Base-by-base conservation (phyloP, 2,797 vertebrate genomes). In the Bufotes viridis region DNA sequence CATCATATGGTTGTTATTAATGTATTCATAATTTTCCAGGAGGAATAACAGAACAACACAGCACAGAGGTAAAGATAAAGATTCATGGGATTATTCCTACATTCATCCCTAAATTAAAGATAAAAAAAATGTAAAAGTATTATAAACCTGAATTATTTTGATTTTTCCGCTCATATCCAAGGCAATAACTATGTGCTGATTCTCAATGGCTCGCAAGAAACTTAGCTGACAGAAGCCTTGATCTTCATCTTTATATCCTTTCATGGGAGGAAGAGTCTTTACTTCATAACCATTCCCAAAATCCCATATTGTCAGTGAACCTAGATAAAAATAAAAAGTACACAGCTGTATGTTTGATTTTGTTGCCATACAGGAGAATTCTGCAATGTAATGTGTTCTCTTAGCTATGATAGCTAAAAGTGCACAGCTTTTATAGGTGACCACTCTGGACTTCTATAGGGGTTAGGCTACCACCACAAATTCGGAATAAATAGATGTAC, bases 231-330 rank as follows among this genome's bases (percentile, higher is more conserved):
- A 82, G n/a, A 95, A 1, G 67, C 15, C 61, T 29, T 87, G 92
- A 5, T 92, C 91, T 3, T 93, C 90, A 7, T 94, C 91, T 8
- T 75, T 91, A 81, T 89, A 91, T 60, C 92, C 81, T 72, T 92
- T 91, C 0, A 49, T 55, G 80, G 91, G 83, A 20, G 85, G 88
- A 82, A 95, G 86, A 3, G 84, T 55, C 91, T 94, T 95, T 82
- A 93, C 24, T 91, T 94, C 91, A 81, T 94, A 92, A 0, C 93
- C 94, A 1, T 92, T 95, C 91, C 91, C 92, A 81, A 94, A 95
- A 81, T 94, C 92, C 94, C 94, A 95, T 6, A 93, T 90, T 92
- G 94, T 95, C 60, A 94, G 75, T 55, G 94, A 94, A 87, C 95
- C 95, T 96, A 88, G 63, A 90, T 26, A 17, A 69, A 0, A 0